These are phyloP conservation scores for Gymnorhina tibicen DNA, from an alignment of 2,113 vertebrate genomes.

Conservation along the genomic window DNA sequence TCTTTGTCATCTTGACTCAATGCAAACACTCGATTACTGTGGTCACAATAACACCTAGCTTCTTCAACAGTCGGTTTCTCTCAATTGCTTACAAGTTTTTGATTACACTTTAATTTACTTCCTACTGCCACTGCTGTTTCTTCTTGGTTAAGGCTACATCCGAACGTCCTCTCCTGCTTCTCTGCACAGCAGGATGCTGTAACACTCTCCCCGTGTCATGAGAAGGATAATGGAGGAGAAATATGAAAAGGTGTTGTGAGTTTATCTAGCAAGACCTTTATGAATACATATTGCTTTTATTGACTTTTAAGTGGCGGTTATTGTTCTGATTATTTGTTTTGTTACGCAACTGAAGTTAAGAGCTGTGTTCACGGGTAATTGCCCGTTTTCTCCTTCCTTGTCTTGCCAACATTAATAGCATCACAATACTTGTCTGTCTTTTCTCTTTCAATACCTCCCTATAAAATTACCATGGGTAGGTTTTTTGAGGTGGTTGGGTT, in stretches of 20 bases:
- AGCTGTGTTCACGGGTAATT: not conserved
- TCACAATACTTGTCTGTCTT: not conserved
- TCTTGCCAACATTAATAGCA: not conserved
- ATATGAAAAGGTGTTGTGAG: not conserved
- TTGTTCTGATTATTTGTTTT: not conserved
- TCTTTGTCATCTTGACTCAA: not conserved
- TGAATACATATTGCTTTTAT: not conserved
- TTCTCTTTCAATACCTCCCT: not conserved
- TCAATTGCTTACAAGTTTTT: not conserved
- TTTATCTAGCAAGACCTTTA: not conserved
- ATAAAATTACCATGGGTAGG: not conserved
- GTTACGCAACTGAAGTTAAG: not conserved
- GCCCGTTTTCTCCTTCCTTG: not conserved
- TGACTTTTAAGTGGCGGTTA: not conserved
- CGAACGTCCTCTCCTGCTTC: rapidly evolving
- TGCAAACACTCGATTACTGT: not conserved
- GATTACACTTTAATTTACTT: not conserved
- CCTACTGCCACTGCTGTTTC: not conserved
- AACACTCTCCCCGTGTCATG: not conserved
- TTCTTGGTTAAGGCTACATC: not conserved
- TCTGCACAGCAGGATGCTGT: not conserved
- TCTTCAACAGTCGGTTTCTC: not conserved
- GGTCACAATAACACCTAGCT: not conserved
- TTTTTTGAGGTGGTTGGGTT: not conserved
- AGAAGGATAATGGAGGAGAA: not conserved